Base-by-base conservation (phyloP, 2,888 invertebrate species). In the Proisotoma minuta region DNA sequence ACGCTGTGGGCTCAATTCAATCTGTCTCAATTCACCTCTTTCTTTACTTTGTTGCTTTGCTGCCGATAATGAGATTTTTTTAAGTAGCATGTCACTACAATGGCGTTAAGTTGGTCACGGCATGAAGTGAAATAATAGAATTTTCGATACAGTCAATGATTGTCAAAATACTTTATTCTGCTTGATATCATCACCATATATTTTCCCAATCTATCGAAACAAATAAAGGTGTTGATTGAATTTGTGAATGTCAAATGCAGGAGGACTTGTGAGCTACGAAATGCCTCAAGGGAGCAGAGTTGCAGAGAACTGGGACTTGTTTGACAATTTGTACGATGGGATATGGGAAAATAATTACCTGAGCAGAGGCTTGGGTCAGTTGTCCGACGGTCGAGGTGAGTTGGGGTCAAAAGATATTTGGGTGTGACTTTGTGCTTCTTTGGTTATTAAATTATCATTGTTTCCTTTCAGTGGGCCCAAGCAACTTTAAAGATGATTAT, bases 281-380 rank as follows among this genome's bases (percentile, higher is more conserved):
- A 90, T 92, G 86, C 89, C 90, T 18, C 89, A 91, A 77, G 93
- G 93, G 18, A 88, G 91, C 79, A 85, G 8, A 34, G 15, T 8
- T 34, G 34, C 15, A 34, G 84, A 85, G 72, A 87, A 85, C 53
- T 84, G 90, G 78, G 89, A 91, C 76, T 85, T 94, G 72, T 86
- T 86, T 69, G 94, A 94, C 79, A 84, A 85, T 68, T 85, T 86
- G 23, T 94, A 93, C 80, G 94, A 94, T 78, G 91, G 91, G 1
- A 83, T 86, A 74, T 88, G 88, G 86, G 85, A 85, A 74, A 86
- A 85, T 2, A 85, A 85, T 62, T 85, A 85, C 75, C 81, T 93
- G 28, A 82, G 84, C 40, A 85, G 86, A n/a, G 93, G 93, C 0
- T 80, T 94, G 29, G 94, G 94, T 1, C 89, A 90, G 77, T 81